phyloP scores from a whole-genome alignment of 2,888 invertebrate species.

The Trichopoda pennipes region DNA sequence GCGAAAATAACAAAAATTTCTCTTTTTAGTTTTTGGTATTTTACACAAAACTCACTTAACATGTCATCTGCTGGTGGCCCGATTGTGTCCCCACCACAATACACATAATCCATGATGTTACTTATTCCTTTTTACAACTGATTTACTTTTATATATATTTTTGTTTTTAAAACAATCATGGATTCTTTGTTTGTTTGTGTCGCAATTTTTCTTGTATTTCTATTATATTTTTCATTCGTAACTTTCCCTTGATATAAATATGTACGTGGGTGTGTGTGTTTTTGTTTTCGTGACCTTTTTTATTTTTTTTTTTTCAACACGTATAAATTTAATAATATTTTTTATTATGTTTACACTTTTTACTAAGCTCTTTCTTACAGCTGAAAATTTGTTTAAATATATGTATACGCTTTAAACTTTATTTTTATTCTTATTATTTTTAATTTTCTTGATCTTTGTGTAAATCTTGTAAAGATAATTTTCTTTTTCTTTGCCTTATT shows the following conservation, averaged over 20 bases:
- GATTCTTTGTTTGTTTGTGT: slow-evolving; percentile 59
- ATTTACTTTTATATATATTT: slow-evolving; percentile 18
- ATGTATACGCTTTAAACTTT: not conserved
- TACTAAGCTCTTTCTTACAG: not conserved
- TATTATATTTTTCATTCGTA: slow-evolving; percentile 56
- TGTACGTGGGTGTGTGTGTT: not conserved
- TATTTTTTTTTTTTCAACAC: slow-evolving; percentile 24
- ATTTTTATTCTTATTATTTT: slow-evolving; percentile 14
- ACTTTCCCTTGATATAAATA: slow-evolving; percentile 52
- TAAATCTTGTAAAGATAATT: slow-evolving; percentile 14
- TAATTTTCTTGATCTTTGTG: not conserved
- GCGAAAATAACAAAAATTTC: not conserved
- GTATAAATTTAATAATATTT: not conserved
- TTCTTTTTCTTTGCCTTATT: slow-evolving; percentile 10
- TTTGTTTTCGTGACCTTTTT: slow-evolving; percentile 56
- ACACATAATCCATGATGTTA: slow-evolving; percentile 78
- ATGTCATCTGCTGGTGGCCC: slow-evolving; percentile 77
- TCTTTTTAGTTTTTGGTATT: slow-evolving; percentile 2
- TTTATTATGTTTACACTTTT: slow-evolving; percentile 10
- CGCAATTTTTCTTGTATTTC: slow-evolving; percentile 36
- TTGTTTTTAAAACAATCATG: slow-evolving; percentile 29
- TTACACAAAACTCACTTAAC: slow-evolving; percentile 74
- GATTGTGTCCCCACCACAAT: slow-evolving; percentile 78
- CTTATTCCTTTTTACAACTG: slow-evolving; percentile 21
- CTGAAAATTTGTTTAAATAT: not conserved